Percentiles rank a stretch among this genome's conserved stretches.
Evolutionary conservation across 2,888 invertebrate species (phyloP).

Genomic region (Drosophila histrio): DNA sequence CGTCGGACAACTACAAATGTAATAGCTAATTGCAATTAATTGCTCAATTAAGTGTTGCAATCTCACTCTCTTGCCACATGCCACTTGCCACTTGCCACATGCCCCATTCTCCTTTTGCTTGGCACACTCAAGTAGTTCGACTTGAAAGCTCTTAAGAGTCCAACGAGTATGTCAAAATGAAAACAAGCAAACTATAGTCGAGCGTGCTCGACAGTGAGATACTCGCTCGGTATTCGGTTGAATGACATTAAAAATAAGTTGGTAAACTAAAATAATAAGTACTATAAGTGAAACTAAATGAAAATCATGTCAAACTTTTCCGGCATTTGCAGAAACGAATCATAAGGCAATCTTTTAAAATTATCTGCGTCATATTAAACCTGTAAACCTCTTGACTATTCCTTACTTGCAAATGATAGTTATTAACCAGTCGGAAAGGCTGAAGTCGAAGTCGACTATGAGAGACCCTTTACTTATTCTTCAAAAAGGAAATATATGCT

Average conservation of each 20-base stretch:
- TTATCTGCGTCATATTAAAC: no score
- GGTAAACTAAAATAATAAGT: no score
- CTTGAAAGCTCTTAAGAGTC: slow-evolving; percentile 13
- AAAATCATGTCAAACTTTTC: no score
- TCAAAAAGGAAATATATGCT: no score
- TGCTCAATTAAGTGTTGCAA: slow-evolving; percentile 56
- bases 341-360: no score
- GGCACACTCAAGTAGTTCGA: slow-evolving; percentile 8
- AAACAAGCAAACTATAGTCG: not conserved
- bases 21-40: slow-evolving; percentile 68
- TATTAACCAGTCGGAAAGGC: no score
- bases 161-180: slow-evolving; percentile 19
- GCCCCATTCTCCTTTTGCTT: not conserved
- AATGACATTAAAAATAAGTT: not conserved
- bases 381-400: no score
- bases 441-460: no score
- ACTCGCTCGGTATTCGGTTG: not conserved
- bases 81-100: not conserved
- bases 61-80: not conserved
- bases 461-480: no score
- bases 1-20: slow-evolving; percentile 30
- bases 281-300: no score
- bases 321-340: no score
- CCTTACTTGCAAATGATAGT: no score
- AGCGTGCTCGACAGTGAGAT: not conserved